Conservation (phyloP, 1,140 invertebrate species). For the Danaus plexippus region DNA sequence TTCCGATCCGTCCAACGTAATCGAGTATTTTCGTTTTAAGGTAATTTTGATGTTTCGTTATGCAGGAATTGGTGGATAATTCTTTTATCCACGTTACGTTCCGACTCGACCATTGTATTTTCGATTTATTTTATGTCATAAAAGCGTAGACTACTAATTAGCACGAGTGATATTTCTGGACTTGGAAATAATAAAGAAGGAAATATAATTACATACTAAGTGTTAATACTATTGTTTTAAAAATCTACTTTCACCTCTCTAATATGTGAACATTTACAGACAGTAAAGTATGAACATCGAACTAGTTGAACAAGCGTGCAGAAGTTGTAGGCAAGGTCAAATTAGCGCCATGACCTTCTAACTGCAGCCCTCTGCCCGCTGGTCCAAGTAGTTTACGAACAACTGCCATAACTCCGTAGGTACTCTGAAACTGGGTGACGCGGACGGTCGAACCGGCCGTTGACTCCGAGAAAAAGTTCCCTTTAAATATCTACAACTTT, state of each 20-base stretch:
- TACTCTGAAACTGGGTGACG: constrained; percentile 67
- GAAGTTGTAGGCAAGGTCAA: constrained; percentile 65
- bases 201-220: too few relatives aligned
- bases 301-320: constrained; percentile 38
- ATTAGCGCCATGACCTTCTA: constrained; percentile 67
- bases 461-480: constrained; percentile 71
- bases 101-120: too few relatives aligned
- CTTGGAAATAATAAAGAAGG: too few relatives aligned
- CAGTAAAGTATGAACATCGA: constrained; percentile 45
- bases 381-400: constrained; percentile 65
- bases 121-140: too few relatives aligned
- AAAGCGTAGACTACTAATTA: too few relatives aligned
- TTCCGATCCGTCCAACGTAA: constrained; percentile 23
- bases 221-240: too few relatives aligned
- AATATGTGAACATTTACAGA: constrained; percentile 15
- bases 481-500: constrained; percentile 71
- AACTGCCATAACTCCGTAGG: constrained; percentile 69
- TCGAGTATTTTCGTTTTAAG: constrained; percentile 28
- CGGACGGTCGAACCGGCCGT: constrained; percentile 58
- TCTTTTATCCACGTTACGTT: too few relatives aligned
- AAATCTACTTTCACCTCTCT: too few relatives aligned
- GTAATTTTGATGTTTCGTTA: constrained; percentile 32
- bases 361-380: constrained; percentile 55
- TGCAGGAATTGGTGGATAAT: too few relatives aligned
- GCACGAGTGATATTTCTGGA: too few relatives aligned